Percentiles rank a stretch among this genome's conserved stretches.
phyloP scores from a whole-genome alignment of 2,113 vertebrate species.

The Phyllostomus hastatus region DNA sequence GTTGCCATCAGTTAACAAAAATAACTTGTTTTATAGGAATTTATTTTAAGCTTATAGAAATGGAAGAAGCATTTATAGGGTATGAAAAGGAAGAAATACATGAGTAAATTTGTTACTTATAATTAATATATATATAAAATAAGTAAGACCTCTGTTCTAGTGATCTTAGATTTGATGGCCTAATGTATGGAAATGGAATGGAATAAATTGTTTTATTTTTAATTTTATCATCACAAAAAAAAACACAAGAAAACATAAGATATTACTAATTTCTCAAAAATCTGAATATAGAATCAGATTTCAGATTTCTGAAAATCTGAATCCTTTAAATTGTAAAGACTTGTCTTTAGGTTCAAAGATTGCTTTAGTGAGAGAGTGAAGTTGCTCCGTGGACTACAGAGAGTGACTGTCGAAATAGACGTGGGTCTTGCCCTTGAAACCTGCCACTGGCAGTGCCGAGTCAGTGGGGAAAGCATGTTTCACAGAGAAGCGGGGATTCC shows the following conservation, averaged over 20 bases:
- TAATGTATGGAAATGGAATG: not conserved
- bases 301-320: no score
- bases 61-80: not conserved
- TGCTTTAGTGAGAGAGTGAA: no score
- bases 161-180: not conserved
- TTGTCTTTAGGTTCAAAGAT: not conserved
- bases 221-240: not conserved
- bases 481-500: not conserved
- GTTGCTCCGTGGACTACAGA: not conserved
- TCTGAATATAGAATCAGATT: no score
- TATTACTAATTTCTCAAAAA: not conserved
- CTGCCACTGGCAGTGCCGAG: accelerated
- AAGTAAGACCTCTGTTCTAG: not conserved
- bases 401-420: not conserved
- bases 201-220: not conserved
- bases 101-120: not conserved
- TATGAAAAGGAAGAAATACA: not conserved
- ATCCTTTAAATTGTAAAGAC: not conserved
- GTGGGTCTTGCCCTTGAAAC: not conserved
- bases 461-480: not conserved
- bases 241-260: not conserved
- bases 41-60: not conserved
- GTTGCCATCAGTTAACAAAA: not conserved
- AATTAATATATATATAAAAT: not conserved
- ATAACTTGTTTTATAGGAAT: not conserved